phyloP scores from a whole-genome alignment of 2,797 vertebrate species.

The Arremon brunneinucha region DNA sequence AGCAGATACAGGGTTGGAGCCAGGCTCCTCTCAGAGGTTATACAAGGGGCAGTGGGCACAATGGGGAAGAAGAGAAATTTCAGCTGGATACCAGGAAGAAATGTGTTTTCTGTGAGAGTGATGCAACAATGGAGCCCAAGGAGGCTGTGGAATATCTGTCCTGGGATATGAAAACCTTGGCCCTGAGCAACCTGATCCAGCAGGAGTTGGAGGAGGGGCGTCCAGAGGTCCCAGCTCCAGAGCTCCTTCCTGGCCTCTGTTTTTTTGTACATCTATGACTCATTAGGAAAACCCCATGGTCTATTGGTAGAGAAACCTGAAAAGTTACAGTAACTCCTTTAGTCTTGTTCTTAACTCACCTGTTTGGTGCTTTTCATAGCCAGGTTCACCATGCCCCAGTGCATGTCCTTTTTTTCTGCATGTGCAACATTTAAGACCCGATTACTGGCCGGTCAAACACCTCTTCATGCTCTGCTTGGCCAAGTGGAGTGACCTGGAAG shows the following conservation, averaged over 20 bases:
- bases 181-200: neutral
- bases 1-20: neutral
- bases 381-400: neutral
- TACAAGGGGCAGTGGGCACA: accelerated
- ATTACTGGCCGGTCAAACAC: neutral
- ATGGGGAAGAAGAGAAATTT: neutral
- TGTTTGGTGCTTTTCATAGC: neutral
- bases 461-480: neutral
- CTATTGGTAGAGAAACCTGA: neutral
- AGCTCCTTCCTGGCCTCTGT: neutral
- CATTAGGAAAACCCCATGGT: neutral
- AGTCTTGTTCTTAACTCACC: neutral
- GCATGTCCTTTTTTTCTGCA: neutral
- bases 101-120: neutral
- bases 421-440: neutral
- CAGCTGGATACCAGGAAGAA: neutral
- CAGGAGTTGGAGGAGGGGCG: neutral
- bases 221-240: neutral
- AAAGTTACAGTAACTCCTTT: neutral
- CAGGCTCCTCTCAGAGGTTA: neutral
- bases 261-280: neutral
- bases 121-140: neutral
- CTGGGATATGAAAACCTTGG: neutral
- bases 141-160: neutral
- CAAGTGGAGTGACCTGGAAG: neutral